phyloP scores from a whole-genome alignment of 1,140 invertebrate species.

The Danaus melanippus region DNA sequence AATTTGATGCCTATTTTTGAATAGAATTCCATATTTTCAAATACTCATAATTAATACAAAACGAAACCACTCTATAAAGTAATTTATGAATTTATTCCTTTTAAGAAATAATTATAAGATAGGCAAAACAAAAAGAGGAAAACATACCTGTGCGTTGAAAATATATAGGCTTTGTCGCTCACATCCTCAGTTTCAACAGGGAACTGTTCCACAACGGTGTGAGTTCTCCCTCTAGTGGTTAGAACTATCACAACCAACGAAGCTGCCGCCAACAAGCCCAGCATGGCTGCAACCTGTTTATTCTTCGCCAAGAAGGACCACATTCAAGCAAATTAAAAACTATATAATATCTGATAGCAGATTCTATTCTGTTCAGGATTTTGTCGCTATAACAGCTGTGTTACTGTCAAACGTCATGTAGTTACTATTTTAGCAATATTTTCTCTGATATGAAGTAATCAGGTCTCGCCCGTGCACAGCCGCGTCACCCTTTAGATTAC shows the following conservation, averaged over 20 bases:
- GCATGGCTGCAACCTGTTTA: constrained; percentile 54
- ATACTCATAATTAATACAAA: too few relatives aligned
- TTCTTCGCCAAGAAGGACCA: constrained; percentile 60
- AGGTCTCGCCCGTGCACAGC: constrained; percentile 28
- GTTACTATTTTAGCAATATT: too few relatives aligned
- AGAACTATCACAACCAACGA: constrained; percentile 50
- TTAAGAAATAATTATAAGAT: too few relatives aligned
- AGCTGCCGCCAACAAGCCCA: constrained; percentile 40
- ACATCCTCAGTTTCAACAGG: constrained; percentile 45
- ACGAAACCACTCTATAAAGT: too few relatives aligned
- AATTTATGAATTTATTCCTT: too few relatives aligned
- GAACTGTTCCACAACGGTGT: constrained; percentile 25
- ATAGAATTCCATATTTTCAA: too few relatives aligned
- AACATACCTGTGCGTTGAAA: constrained; percentile 58
- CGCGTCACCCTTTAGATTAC: constrained; percentile 43
- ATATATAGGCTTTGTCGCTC: constrained; percentile 48
- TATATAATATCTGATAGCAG: neutral
- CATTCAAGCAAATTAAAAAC: constrained; percentile 32
- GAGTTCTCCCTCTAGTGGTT: constrained; percentile 42
- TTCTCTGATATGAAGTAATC: neutral
- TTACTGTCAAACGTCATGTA: too few relatives aligned
- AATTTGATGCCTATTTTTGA: too few relatives aligned
- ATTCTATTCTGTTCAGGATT: too few relatives aligned
- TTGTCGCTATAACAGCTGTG: too few relatives aligned
- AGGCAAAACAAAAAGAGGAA: neutral